Conservation (phyloP, 2,888 invertebrate species). For the Oligia latruncula region DNA sequence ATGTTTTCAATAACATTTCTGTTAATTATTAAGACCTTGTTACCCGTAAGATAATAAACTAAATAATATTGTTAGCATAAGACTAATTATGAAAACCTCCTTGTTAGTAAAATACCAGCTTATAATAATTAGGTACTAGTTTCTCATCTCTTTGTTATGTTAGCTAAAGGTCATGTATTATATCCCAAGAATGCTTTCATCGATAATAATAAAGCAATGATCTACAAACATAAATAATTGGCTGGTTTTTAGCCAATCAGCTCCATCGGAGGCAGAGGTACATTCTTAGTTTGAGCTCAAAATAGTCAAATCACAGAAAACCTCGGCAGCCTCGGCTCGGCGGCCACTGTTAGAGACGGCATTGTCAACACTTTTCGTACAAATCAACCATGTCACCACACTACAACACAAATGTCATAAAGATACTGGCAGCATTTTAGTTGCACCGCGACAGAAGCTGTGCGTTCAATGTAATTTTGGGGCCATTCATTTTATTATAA, state of each 20-base stretch:
- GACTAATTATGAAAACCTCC: constrained; percentile 2
- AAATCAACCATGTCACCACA: too few species aligned
- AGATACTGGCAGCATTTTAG: too few species aligned
- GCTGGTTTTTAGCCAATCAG: too few species aligned
- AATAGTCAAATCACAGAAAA: neutral
- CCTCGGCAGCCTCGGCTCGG: neutral
- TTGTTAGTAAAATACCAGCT: constrained; percentile 4
- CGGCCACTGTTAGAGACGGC: neutral
- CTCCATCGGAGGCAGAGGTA: too few species aligned
- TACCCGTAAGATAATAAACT: neutral
- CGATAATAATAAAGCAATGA: too few species aligned
- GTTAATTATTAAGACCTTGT: constrained; percentile 10
- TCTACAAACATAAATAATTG: too few species aligned
- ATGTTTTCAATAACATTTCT: constrained; percentile 20
- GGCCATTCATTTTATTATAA: neutral
- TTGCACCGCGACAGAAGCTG: neutral
- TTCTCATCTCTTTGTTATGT: neutral
- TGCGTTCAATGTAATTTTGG: neutral
- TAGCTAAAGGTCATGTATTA: neutral
- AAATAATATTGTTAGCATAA: constrained; percentile 14
- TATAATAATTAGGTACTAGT: neutral
- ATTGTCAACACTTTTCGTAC: neutral
- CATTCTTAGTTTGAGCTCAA: neutral
- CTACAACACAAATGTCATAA: too few species aligned
- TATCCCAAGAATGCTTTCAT: neutral